A percentile compares a stretch with the other conserved stretches of the same genome.
Conservation (phyloP, 2,113 vertebrate species). For the Maccullochella peelii region DNA sequence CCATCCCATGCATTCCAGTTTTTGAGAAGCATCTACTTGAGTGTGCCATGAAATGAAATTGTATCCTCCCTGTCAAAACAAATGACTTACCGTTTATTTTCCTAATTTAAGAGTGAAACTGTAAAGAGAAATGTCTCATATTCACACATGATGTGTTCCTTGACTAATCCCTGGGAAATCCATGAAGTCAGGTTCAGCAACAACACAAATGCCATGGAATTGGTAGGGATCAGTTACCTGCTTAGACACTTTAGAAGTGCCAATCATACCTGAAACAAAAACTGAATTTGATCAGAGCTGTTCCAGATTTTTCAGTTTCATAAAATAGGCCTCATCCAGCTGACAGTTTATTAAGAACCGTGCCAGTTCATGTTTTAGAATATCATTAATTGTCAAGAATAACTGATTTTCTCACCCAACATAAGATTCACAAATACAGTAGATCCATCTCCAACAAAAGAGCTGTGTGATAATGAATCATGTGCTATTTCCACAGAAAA, state of each 20-base stretch:
- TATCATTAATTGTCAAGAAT: neutral
- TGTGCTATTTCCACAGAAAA: neutral
- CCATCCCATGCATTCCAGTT: constrained; percentile 25
- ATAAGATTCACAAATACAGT: neutral
- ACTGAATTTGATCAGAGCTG: neutral
- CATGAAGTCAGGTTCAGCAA: neutral
- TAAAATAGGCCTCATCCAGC: neutral
- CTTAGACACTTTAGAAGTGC: neutral
- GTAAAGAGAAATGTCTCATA: neutral
- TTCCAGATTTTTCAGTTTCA: neutral
- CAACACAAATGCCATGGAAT: neutral
- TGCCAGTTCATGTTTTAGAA: neutral
- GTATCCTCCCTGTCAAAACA: constrained; percentile 9
- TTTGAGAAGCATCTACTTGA: constrained; percentile 14
- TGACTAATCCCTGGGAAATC: neutral
- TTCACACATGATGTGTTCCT: neutral
- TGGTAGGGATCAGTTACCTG: neutral
- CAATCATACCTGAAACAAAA: neutral
- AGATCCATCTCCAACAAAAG: neutral
- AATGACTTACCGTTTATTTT: neutral
- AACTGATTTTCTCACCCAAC: neutral
- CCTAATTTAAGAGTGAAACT: neutral
- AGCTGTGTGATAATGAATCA: constrained; percentile 39
- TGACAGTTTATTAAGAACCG: neutral
- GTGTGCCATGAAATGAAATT: constrained; percentile 10